Base-by-base conservation (phyloP, 2,797 vertebrate genomes). In the Glyptemys insculpta region DNA sequence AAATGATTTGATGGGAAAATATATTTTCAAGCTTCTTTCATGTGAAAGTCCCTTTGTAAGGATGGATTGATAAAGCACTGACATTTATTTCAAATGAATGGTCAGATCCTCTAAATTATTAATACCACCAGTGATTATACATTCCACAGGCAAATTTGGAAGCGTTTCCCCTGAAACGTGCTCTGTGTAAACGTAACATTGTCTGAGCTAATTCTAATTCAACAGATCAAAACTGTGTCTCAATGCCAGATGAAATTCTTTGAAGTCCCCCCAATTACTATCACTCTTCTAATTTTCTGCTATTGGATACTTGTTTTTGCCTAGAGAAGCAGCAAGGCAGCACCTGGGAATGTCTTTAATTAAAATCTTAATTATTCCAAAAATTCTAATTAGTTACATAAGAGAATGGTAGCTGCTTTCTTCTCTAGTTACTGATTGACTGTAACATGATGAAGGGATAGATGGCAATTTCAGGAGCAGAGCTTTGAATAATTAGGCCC, bases 11-110 rank as follows among this genome's bases (percentile, higher is more conserved):
- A 91, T 90, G 37, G 82, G 44, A 81, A 96, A 97, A 91, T 94
- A 86, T 81, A 87, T 91, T 95, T 97, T 94, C 94, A 95, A 84
- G 31, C 31, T 92, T 89, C 80, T 81, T 95, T 94, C 68, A 76
- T 29, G 8, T 81, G 54, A 87, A 88, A 94, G 83, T 49, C 52
- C 53, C 88, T 94, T 54, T 84, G 44, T 89, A 80, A 84, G 88
- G 47, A 86, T 76, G 18, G 84, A 79, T 92, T 31, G 47, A 83
- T 84, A 90, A 84, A 93, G 7, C 85, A 1, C 9, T 78, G 31
- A 72, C n/a, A 12, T 72, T 72, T 72, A 41, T 72, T 72, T 72
- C 37, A 72, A 72, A 41, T 72, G 68, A 72, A 72, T 72, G 37
- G 21, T 54, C 27, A 59, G 47, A 74, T 94, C 82, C 88, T 37